These are phyloP conservation scores for Gadopsis marmoratus DNA, from an alignment of 2,797 vertebrate genomes.

Conservation along the genomic window DNA sequence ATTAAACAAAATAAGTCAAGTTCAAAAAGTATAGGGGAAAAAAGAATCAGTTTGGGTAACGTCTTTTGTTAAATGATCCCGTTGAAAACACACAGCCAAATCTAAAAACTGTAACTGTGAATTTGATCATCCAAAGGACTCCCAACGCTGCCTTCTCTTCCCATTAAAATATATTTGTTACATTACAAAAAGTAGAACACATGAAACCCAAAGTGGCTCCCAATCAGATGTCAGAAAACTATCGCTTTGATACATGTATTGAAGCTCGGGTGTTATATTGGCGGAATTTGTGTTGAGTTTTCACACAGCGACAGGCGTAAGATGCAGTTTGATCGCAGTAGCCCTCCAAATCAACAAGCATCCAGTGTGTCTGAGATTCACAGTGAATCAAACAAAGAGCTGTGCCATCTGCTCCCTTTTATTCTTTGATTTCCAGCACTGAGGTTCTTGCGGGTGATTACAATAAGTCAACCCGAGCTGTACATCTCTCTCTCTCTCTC, in stretches of 20 bases:
- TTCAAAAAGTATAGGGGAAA: too few species aligned
- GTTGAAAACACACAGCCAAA: neutral
- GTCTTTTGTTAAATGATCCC: neutral
- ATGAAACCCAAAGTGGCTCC: neutral
- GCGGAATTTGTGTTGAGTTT: neutral
- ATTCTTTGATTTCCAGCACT: neutral
- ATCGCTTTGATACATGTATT: neutral
- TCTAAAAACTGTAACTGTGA: neutral
- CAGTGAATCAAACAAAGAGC: neutral
- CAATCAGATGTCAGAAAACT: neutral
- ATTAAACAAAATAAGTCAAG: too few species aligned
- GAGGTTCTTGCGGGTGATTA: constrained; percentile 15
- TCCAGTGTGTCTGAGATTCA: neutral
- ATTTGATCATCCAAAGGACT: neutral
- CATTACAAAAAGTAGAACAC: neutral
- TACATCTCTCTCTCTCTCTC: neutral
- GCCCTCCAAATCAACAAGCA: neutral
- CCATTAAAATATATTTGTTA: neutral
- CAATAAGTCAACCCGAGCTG: constrained; percentile 25
- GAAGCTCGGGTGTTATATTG: neutral
- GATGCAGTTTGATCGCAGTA: neutral
- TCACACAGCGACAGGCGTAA: neutral
- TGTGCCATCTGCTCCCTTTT: neutral
- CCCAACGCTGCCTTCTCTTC: neutral
- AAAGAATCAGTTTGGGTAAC: too few species aligned